Evolutionary conservation across 1,140 invertebrate species (phyloP).

Genomic region (Archivesica marissinica): DNA sequence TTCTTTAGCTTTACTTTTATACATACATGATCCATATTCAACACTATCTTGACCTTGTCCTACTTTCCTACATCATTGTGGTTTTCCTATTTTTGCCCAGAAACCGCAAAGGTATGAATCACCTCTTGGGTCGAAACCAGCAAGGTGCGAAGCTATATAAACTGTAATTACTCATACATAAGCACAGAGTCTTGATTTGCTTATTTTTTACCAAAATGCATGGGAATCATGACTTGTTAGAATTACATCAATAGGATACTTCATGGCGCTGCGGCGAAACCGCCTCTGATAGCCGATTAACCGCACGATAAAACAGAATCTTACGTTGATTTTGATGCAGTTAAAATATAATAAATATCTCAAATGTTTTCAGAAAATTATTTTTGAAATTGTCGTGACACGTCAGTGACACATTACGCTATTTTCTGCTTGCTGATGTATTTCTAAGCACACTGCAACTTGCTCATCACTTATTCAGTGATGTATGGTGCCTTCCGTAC

Average conservation of each 20-base stretch:
- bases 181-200: background rate
- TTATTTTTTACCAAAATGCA: background rate
- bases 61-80: constrained; percentile 25
- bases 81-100: constrained; percentile 28
- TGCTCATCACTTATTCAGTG: no score
- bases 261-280: background rate
- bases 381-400: constrained; percentile 7
- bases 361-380: constrained; percentile 20
- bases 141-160: constrained; percentile 30
- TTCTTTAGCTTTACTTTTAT: no score
- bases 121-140: constrained; percentile 35
- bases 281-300: background rate
- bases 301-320: background rate
- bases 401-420: background rate
- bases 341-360: no score
- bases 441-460: no score
- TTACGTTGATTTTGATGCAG: no score
- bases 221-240: constrained; percentile 21
- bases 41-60: constrained; percentile 13
- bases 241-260: constrained; percentile 5
- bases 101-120: constrained; percentile 40
- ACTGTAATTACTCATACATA: constrained; percentile 15
- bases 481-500: no score
- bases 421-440: background rate
- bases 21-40: no score